Percentiles rank a stretch among this genome's conserved stretches.
Conservation (phyloP, 2,888 invertebrate genomes). For the Augochlorella aurata region DNA sequence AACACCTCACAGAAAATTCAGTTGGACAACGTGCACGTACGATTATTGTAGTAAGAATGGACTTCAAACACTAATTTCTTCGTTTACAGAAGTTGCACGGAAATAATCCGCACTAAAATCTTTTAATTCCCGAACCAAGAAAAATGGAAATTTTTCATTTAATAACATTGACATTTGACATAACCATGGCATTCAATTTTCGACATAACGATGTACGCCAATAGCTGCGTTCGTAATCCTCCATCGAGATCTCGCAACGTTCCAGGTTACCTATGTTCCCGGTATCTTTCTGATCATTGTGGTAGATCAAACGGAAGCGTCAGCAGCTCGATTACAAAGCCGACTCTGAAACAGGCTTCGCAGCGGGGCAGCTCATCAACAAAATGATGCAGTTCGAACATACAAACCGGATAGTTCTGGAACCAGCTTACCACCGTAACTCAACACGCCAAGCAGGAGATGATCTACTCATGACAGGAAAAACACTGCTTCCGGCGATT, state of each 20-base stretch:
- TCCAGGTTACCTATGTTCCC: not conserved
- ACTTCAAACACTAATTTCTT: no score
- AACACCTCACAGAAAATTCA: no score
- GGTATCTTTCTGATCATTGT: not conserved
- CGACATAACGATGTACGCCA: no score
- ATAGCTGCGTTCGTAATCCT: no score
- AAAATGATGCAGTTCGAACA: not conserved
- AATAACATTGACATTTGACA: no score
- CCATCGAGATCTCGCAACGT: no score
- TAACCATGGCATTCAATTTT: no score
- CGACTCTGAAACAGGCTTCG: not conserved
- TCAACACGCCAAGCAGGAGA: not conserved
- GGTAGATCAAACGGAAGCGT: not conserved
- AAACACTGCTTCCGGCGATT: slow-evolving; percentile 31
- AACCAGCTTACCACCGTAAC: not conserved
- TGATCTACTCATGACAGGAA: slow-evolving; percentile 16
- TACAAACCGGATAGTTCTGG: slow-evolving; percentile 2
- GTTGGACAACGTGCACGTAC: no score
- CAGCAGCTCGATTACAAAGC: not conserved
- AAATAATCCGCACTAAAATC: no score
- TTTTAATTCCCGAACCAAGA: no score
- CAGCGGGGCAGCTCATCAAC: not conserved
- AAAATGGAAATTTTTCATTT: no score
- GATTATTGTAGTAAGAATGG: not conserved
- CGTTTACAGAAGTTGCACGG: no score